phyloP scores from a whole-genome alignment of 2,113 vertebrate genomes.

The Colistium nudipinnis region DNA sequence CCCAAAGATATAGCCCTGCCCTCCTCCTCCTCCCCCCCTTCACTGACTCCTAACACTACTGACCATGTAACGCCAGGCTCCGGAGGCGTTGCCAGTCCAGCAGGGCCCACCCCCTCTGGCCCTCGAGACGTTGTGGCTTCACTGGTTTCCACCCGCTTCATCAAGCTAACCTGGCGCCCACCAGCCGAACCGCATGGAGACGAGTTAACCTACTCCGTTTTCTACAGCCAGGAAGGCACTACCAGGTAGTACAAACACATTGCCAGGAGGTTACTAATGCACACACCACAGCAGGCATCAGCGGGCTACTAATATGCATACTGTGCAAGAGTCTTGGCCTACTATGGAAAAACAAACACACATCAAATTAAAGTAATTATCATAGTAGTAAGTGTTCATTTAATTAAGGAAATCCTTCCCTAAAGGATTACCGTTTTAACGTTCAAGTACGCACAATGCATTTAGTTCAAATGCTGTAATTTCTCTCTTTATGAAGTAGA shows the following conservation, averaged over 20 bases:
- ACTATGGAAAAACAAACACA: neutral
- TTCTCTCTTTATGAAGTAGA: neutral
- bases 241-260: constrained; percentile 83
- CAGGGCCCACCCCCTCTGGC: constrained; percentile 90
- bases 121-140: constrained; percentile 97
- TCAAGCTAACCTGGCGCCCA: constrained; percentile 95
- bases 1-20: constrained; percentile 95
- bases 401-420: constrained; percentile 44
- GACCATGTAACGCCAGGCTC: constrained; percentile 98
- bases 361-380: constrained; percentile 37
- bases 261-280: constrained; percentile 21
- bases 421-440: constrained; percentile 18
- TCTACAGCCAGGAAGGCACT: constrained; percentile 92
- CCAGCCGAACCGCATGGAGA: constrained; percentile 94
- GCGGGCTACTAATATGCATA: constrained; percentile 27
- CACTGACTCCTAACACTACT: constrained; percentile 99
- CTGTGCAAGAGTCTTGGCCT: constrained; percentile 1
- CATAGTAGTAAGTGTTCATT: constrained; percentile 28
- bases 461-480: neutral
- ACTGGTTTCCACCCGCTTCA: constrained; percentile 98
- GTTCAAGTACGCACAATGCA: constrained; percentile 3
- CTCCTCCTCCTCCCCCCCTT: constrained; percentile 93
- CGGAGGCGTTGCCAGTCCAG: constrained; percentile 81
- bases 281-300: constrained; percentile 17
- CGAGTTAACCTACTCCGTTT: constrained; percentile 94